Conservation (phyloP, 2,888 invertebrate genomes). For the Neuroscelio doddi region DNA sequence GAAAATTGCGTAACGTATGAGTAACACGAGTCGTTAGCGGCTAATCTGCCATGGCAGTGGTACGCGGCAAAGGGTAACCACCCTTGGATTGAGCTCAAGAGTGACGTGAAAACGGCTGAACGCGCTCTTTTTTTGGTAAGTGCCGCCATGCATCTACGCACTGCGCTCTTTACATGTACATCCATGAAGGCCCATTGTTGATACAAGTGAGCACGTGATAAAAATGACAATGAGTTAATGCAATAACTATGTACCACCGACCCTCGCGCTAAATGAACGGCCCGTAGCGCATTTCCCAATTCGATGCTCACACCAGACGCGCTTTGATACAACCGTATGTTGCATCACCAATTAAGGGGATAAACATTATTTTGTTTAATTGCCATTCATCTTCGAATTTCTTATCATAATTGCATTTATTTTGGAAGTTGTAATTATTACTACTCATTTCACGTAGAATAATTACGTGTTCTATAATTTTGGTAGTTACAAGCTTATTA, state of each 20-base stretch:
- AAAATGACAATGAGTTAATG: conserved; percentile 72
- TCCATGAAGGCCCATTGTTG: conserved; percentile 50
- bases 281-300: conserved; percentile 28
- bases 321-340: not conserved
- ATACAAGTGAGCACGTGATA: conserved; percentile 69
- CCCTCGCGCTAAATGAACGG: conserved; percentile 27
- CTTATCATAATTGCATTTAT: no score
- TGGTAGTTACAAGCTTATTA: no score
- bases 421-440: no score
- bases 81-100: conserved; percentile 52
- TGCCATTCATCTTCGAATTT: conserved; percentile 29
- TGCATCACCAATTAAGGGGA: conserved; percentile 27
- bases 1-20: conserved; percentile 61
- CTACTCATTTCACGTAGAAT: no score
- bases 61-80: conserved; percentile 15
- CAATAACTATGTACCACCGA: conserved; percentile 68
- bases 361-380: conserved; percentile 34
- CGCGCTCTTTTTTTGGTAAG: conserved; percentile 42
- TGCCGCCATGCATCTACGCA: conserved; percentile 15
- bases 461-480: no score
- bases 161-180: conserved; percentile 9
- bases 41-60: conserved; percentile 59
- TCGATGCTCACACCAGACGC: conserved; percentile 20
- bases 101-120: conserved; percentile 59
- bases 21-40: conserved; percentile 66